phyloP scores from a whole-genome alignment of 2,113 vertebrate species.

The Poeciliopsis occidentalis region DNA sequence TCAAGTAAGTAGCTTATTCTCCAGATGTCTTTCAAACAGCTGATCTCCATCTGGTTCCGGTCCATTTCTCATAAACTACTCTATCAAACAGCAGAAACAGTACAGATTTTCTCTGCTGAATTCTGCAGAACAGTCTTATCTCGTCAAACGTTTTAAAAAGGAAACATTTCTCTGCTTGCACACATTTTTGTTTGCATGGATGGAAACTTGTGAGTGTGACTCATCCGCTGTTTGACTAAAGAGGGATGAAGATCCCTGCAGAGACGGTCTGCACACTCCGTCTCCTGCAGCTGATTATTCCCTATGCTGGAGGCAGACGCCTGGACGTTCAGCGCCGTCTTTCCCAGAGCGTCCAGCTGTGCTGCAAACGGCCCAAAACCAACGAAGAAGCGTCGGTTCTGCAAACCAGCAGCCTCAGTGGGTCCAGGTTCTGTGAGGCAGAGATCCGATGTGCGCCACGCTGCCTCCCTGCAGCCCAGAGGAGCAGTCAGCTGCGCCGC shows the following conservation, averaged over 20 bases:
- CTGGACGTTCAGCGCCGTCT: slow-evolving; percentile 14
- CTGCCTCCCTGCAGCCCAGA: slow-evolving; percentile 51
- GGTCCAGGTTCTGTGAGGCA: slow-evolving; percentile 29
- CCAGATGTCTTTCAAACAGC: not conserved
- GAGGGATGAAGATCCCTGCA: not conserved
- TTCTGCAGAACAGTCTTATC: not conserved
- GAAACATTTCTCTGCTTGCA: not conserved
- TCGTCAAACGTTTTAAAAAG: not conserved
- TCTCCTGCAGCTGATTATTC: slow-evolving; percentile 48
- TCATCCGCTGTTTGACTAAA: slow-evolving; percentile 1
- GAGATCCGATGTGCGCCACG: slow-evolving; percentile 27
- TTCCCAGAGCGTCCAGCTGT: slow-evolving; percentile 41
- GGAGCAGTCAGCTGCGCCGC: slow-evolving; percentile 48
- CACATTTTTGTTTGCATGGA: not conserved
- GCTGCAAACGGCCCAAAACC: slow-evolving; percentile 28
- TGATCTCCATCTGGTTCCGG: not conserved
- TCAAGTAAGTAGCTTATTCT: not conserved
- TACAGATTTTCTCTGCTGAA: not conserved
- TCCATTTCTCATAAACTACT: not conserved
- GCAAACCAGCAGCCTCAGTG: slow-evolving; percentile 13
- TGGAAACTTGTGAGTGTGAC: not conserved
- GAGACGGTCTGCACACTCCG: slow-evolving; percentile 8
- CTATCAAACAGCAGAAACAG: not conserved
- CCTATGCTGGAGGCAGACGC: slow-evolving; percentile 18
- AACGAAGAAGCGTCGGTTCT: slow-evolving; percentile 19